Conservation (phyloP, 2,888 invertebrate species). For the Hydrotaea diabolus region DNA sequence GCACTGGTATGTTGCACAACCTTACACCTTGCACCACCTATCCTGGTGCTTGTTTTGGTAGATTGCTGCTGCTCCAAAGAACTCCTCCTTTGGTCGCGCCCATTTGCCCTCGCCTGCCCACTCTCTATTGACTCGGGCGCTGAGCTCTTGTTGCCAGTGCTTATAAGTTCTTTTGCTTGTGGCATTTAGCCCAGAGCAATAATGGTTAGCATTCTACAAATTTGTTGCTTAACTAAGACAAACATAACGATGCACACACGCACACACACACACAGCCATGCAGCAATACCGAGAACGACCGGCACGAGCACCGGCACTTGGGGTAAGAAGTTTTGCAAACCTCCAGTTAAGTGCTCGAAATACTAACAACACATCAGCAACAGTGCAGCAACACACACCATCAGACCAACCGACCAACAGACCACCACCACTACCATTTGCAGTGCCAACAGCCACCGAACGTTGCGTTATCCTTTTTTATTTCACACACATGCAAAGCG, state of each 20-base stretch:
- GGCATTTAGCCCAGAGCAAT: conserved; percentile 54
- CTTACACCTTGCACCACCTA: conserved; percentile 4
- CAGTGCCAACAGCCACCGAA: conserved; percentile 3
- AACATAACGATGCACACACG: conserved; percentile 34
- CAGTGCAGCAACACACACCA: background rate
- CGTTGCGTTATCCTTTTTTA: conserved; percentile 15
- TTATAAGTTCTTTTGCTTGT: conserved; percentile 54
- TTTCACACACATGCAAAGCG: conserved; percentile 22
- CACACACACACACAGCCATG: background rate
- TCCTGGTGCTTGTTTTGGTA: background rate
- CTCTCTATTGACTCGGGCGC: background rate
- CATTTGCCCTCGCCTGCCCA: background rate
- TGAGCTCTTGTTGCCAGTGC: conserved; percentile 25
- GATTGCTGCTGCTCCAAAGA: background rate
- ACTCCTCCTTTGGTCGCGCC: background rate
- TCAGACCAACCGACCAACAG: too few relatives aligned
- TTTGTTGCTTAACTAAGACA: conserved; percentile 50
- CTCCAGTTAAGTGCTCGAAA: conserved; percentile 30
- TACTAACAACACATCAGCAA: conserved; percentile 35
- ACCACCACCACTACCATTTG: background rate
- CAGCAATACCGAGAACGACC: background rate
- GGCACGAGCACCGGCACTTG: conserved; percentile 2
- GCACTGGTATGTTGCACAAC: background rate
- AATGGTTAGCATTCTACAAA: conserved; percentile 58
- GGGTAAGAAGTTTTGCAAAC: conserved; percentile 47